Evolutionary conservation across 2,888 invertebrate genomes (phyloP), one percentile per base, ranked within the genome.

Genomic region (Syritta pipiens): DNA sequence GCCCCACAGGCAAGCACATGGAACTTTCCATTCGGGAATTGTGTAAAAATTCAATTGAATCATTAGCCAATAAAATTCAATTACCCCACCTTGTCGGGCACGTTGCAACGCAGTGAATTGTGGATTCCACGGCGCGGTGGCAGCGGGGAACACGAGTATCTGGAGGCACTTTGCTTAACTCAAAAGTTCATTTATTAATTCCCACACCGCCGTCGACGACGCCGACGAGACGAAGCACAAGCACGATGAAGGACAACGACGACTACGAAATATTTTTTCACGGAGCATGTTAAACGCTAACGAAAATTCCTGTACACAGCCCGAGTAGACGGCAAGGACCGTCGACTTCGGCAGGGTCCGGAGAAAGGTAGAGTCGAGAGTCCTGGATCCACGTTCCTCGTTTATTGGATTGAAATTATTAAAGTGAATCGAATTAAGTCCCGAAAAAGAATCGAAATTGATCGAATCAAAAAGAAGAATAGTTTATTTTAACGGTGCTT

Each of bases 381-480:
- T n/a, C n/a, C n/a, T n/a, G n/a, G n/a, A n/a, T 6, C 7, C 53
- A 46, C 26, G 32, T 44, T 4, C 20, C 20, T 20, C 19, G 32
- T 46, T 46, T 60, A 60, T 46, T 35, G 60, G 19, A 35, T 60
- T 60, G 35, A 48, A 60, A 60, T 48, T 62, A 55, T 32, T 46
- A 44, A 14, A 37, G 19, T 6, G 28, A 55, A 55, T 37, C 6
- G 20, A 57, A 67, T 67, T 35, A 46, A 9, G 12, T 14, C n/a
- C 3, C 37, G 14, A 24, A 26, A n/a, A n/a, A n/a, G n/a, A n/a
- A n/a, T n/a, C 30, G 42, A 37, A 55, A 55, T 55, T 55, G 44
- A 67, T 67, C 32, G 12, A 46, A 14, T 62, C 26, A 19, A 12
- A n/a, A 14, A n/a, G 12, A 26, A 26, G 46, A 46, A 46, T 32